A percentile compares a stretch with the other conserved stretches of the same genome.
Conservation (phyloP, 2,797 vertebrate genomes). For the Triplophysa bombifrons region DNA sequence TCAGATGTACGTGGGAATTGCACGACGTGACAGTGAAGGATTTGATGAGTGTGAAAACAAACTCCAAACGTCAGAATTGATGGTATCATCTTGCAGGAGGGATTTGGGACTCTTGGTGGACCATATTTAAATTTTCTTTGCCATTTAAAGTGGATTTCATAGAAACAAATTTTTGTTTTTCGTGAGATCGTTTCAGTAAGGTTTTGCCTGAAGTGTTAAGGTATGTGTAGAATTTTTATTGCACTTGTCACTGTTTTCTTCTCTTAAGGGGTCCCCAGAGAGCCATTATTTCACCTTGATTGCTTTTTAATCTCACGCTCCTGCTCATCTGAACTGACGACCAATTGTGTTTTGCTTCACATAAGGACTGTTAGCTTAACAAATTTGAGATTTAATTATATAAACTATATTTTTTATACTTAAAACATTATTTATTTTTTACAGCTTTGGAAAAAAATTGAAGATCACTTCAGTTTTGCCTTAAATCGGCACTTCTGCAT, state of each 20-base stretch:
- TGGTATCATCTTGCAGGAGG: background rate
- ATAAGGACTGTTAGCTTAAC: background rate
- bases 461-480: too few species aligned
- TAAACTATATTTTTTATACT: too few species aligned
- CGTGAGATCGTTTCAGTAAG: background rate
- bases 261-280: constrained; percentile 59
- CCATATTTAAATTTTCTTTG: background rate
- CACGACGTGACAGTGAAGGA: background rate
- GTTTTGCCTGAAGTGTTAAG: constrained; percentile 1
- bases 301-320: constrained; percentile 58
- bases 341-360: constrained; percentile 20
- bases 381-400: constrained; percentile 20
- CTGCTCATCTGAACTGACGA: constrained; percentile 26
- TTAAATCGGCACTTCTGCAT: too few species aligned
- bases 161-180: constrained; percentile 24
- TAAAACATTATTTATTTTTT: too few species aligned
- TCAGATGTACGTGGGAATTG: background rate
- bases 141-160: constrained; percentile 24
- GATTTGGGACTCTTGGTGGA: background rate
- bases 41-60: background rate
- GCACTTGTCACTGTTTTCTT: constrained; percentile 63
- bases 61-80: background rate
- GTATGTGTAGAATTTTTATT: constrained; percentile 58
- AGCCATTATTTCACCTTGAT: constrained; percentile 69
- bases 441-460: too few species aligned